Conservation (phyloP, 2,113 vertebrate species). For the cattle (Bos taurus) region ARS-UCD2.0 NC_037330.1:96199501-96200000, state of each 20-base stretch:
- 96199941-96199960: background rate
- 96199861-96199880: background rate
- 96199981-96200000: background rate
- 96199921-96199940: background rate
- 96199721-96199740: background rate
- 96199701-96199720: background rate
- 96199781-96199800: background rate
- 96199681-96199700: background rate
- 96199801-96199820: background rate
- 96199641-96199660: background rate
- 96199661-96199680: background rate
- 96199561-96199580: background rate
- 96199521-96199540: background rate
- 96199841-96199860: background rate
- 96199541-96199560: background rate
- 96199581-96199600: background rate
- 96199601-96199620: background rate
- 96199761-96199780: background rate
- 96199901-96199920: background rate
- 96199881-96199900: background rate
- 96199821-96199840: conserved; percentile 11
- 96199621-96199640: background rate
- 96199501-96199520: background rate
- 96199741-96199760: background rate
- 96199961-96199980: background rate